Conservation (phyloP, 2,113 vertebrate species). For the Strix aluco region DNA sequence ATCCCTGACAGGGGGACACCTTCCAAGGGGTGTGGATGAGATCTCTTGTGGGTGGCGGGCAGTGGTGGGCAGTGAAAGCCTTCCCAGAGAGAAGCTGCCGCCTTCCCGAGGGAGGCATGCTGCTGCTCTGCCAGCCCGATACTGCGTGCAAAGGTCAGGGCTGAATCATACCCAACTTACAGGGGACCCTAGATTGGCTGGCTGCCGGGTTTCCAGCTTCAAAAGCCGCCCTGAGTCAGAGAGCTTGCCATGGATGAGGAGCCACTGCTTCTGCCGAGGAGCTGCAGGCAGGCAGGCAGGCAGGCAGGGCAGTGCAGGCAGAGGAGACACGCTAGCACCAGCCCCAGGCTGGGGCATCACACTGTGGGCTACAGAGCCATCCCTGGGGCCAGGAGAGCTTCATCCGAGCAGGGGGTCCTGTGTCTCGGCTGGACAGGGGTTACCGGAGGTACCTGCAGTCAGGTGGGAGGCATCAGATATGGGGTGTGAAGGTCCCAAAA, state of each 20-base stretch:
- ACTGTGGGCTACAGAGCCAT: accelerated
- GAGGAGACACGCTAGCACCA: background rate
- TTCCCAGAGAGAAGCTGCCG: background rate
- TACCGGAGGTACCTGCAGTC: background rate
- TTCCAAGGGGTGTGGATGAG: background rate
- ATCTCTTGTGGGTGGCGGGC: background rate
- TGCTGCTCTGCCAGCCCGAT: background rate
- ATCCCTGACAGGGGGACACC: background rate
- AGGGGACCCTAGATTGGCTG: background rate
- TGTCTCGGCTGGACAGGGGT: accelerated
- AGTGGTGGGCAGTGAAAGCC: background rate
- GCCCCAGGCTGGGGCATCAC: background rate
- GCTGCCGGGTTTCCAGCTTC: background rate
- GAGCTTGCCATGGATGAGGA: background rate
- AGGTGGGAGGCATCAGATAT: accelerated
- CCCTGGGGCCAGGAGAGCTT: background rate
- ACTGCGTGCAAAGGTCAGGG: background rate
- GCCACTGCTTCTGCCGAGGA: background rate
- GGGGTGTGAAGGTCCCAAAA: accelerated
- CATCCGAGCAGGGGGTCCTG: accelerated
- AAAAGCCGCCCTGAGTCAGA: background rate
- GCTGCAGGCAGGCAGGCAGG: background rate
- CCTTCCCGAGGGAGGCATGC: background rate
- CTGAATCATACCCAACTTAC: background rate
- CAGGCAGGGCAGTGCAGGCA: background rate